Percentiles rank a stretch among this genome's conserved stretches.
phyloP scores from a whole-genome alignment of 2,888 invertebrate species.

The Pseudococcus longispinus region DNA sequence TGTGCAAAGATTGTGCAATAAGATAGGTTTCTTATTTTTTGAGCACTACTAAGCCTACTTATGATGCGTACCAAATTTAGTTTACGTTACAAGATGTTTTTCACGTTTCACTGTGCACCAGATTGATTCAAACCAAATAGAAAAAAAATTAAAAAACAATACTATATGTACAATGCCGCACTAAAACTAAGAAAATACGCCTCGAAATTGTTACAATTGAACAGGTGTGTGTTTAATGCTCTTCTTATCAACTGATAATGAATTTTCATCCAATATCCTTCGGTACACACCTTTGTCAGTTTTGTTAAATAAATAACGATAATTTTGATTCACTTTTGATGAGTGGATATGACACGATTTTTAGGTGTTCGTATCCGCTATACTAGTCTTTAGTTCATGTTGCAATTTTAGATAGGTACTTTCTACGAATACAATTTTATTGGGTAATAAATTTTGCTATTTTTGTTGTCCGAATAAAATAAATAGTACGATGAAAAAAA shows the following conservation, averaged over 20 bases:
- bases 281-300: slow-evolving; percentile 33
- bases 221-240: slow-evolving; percentile 29
- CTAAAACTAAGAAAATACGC: background rate
- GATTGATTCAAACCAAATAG: background rate
- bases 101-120: background rate
- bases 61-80: background rate
- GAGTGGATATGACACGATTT: background rate
- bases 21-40: background rate
- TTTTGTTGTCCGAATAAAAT: too few species aligned
- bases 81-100: background rate
- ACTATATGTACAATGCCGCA: background rate
- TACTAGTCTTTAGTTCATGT: background rate
- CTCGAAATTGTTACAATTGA: slow-evolving; percentile 5
- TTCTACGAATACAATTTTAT: background rate
- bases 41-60: background rate
- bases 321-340: slow-evolving; percentile 15
- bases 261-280: slow-evolving; percentile 35
- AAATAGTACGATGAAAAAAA: too few species aligned
- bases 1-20: too few species aligned
- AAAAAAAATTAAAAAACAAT: background rate
- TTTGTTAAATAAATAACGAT: slow-evolving; percentile 27
- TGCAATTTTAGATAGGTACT: background rate
- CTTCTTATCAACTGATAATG: slow-evolving; percentile 40
- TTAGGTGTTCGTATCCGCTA: background rate
- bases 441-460: background rate